Evolutionary conservation across 2,797 vertebrate genomes (phyloP).

Genomic region (Tangara arthus): DNA sequence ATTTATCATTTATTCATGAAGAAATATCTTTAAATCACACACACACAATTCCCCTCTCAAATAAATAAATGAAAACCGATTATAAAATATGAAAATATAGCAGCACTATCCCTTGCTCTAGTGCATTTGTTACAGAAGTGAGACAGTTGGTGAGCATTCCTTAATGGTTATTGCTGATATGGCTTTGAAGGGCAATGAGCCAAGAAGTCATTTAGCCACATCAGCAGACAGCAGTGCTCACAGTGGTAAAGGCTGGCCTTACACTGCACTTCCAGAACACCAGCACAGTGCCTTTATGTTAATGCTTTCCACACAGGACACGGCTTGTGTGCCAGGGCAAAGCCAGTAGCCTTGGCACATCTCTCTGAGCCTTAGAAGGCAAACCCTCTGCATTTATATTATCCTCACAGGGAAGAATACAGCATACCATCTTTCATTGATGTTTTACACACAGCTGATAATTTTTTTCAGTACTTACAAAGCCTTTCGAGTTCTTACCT

Average conservation of each 20-base stretch:
- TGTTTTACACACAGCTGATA: neutral
- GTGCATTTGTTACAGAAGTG: neutral
- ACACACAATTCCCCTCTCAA: neutral
- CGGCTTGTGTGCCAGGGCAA: neutral
- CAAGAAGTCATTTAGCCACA: neutral
- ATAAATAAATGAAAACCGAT: neutral
- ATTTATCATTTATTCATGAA: neutral
- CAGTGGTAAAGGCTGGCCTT: neutral
- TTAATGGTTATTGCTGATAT: neutral
- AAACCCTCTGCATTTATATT: neutral
- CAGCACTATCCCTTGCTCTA: neutral
- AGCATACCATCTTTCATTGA: neutral
- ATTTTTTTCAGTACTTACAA: neutral
- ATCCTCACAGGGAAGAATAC: neutral
- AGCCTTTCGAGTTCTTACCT: neutral
- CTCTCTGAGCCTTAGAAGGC: neutral
- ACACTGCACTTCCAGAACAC: neutral
- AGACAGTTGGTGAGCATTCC: neutral
- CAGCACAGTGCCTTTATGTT: too few species aligned
- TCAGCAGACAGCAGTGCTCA: neutral
- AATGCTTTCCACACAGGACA: neutral
- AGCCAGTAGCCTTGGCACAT: neutral
- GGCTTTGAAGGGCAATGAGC: neutral
- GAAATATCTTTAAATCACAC: neutral
- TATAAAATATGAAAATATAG: neutral